Conservation (phyloP, 30 jellyfish, hydroid and myxozoan species). For the Chironex yamaguchii region DNA sequence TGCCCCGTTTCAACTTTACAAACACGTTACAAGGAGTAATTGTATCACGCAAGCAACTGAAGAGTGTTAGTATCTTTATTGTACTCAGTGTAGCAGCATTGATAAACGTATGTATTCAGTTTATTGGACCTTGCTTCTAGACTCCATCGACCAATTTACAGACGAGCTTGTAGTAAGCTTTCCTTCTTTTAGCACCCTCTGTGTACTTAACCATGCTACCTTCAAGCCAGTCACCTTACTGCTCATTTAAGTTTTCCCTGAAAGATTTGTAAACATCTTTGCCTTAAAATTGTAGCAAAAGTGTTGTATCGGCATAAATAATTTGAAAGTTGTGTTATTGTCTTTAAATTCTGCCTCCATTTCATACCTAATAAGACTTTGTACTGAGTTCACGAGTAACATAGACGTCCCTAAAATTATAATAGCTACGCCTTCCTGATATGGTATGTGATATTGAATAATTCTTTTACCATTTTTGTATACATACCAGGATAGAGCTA, state of each 20-base stretch:
- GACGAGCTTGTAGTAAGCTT: background rate
- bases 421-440: background rate
- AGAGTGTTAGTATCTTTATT: background rate
- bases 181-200: background rate
- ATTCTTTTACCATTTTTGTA: too few species aligned
- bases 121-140: background rate
- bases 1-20: background rate
- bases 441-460: too few species aligned
- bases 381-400: background rate
- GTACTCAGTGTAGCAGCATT: background rate
- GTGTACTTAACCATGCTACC: background rate
- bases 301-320: background rate
- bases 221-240: background rate
- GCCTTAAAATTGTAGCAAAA: background rate
- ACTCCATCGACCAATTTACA: background rate
- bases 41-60: background rate
- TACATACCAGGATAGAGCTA: too few species aligned
- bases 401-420: background rate
- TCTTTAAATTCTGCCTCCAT: background rate
- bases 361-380: background rate
- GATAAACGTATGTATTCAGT: background rate
- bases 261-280: conserved; percentile 1
- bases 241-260: background rate
- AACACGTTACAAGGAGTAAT: background rate
- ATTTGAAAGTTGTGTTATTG: background rate